Evolutionary conservation across 92 coral and sea anemone genomes (phyloP).

Genomic region (Palythoa caribaeorum): DNA sequence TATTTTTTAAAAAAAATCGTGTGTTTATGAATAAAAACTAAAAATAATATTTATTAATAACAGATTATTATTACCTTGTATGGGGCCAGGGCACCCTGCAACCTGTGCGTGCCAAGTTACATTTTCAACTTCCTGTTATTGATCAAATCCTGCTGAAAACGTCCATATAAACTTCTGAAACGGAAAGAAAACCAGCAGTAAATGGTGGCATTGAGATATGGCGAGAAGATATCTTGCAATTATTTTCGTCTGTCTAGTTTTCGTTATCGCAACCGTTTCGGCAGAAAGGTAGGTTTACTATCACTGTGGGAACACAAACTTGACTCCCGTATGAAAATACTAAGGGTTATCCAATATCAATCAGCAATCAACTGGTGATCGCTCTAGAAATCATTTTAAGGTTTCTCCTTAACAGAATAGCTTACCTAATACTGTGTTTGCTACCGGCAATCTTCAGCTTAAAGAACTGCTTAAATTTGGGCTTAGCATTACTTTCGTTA

Average conservation of each 20-base stretch:
- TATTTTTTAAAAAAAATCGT: too few species aligned
- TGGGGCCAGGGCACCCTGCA: background rate
- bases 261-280: background rate
- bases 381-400: too few species aligned
- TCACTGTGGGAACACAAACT: background rate
- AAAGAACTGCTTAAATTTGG: too few species aligned
- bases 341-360: background rate
- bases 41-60: too few species aligned
- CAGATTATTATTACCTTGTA: too few species aligned
- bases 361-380: background rate
- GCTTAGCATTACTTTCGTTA: too few species aligned
- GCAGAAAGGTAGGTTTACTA: conserved; percentile 10
- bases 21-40: too few species aligned
- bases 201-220: background rate
- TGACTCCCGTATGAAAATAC: too few species aligned
- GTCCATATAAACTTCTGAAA: conserved; percentile 3
- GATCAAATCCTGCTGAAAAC: background rate
- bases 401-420: too few species aligned
- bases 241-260: background rate
- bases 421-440: too few species aligned
- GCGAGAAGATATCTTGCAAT: background rate
- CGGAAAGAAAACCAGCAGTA: background rate
- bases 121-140: background rate
- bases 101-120: background rate
- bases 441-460: too few species aligned